Evolutionary conservation across 2,888 invertebrate species (phyloP).

Genomic region (Lottia scabra): DNA sequence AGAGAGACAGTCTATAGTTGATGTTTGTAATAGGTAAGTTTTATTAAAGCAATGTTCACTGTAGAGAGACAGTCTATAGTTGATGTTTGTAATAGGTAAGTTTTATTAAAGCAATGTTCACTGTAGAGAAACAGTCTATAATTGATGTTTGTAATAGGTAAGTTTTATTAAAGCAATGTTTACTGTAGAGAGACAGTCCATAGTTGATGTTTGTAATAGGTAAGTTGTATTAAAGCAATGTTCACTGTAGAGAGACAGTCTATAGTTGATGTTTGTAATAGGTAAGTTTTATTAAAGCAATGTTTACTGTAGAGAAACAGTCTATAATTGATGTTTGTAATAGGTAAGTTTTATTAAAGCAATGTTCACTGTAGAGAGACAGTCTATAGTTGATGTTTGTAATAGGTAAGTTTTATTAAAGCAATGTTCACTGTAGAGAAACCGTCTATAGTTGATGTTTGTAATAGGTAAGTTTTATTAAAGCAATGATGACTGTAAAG

Average conservation of each 20-base stretch:
- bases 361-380: slow-evolving; percentile 80
- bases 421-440: slow-evolving; percentile 81
- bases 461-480: slow-evolving; percentile 72
- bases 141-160: slow-evolving; percentile 75
- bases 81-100: slow-evolving; percentile 74
- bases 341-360: slow-evolving; percentile 57
- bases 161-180: no score
- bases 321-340: slow-evolving; percentile 80
- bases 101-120: no score
- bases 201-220: slow-evolving; percentile 77
- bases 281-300: no score
- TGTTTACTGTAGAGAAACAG: slow-evolving; percentile 79
- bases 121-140: slow-evolving; percentile 80
- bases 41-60: no score
- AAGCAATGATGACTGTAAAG: no score
- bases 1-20: slow-evolving; percentile 78
- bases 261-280: slow-evolving; percentile 77
- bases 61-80: slow-evolving; percentile 80
- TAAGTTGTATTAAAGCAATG: no score
- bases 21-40: slow-evolving; percentile 74
- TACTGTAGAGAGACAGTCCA: slow-evolving; percentile 78
- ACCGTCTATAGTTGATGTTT: slow-evolving; percentile 79
- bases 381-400: slow-evolving; percentile 79
- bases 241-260: slow-evolving; percentile 80
- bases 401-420: slow-evolving; percentile 70